Base-by-base conservation (phyloP, 2,113 vertebrate genomes). In the Aspiorhynchus laticeps region DNA sequence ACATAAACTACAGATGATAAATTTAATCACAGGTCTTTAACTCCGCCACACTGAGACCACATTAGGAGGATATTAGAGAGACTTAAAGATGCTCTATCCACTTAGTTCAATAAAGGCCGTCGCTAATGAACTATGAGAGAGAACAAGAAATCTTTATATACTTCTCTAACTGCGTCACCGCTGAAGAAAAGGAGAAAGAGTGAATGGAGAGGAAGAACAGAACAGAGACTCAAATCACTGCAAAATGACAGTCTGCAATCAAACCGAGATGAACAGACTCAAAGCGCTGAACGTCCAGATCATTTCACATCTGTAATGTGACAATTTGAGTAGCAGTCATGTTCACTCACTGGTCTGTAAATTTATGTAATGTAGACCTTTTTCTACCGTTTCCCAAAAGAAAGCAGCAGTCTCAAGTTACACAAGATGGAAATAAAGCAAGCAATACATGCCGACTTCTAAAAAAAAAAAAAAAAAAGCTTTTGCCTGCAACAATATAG, bases 1-100 rank as follows among this genome's bases (percentile, higher is more conserved):
- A 63, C 77, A 87, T 85, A 82, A 85, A 85, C 90, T 86, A 91
- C 91, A 91, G 85, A 90, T 69, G 63, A 89, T 91, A 89, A 90
- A 92, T 56, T 90, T 90, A 89, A 91, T 88, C 85, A 80, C 85
- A 43, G 26, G 56, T 75, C 71, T 82, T 59, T 48, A 63, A 73
- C 76, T 75, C 82, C 80, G 51, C 76, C 76, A 26, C 73, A 88
- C 84, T 86, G 85, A 71, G 65, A 83, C 38, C 74, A 85, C 87
- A 88, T 91, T 90, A 90, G 24, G 69, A 80, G 76, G 48, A 59
- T 80, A 89, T 79, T 80, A 88, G 48, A 87, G 59, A 36, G 56
- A 87, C 56, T 56, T 67, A 46, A 73, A 80, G 63, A 80, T 31
- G 3, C 10, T 48, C 12, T 21, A 31, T 85, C 76, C 83, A 88